Evolutionary conservation across 2,888 invertebrate genomes (phyloP).

Genomic region (Caenorhabditis sinica): DNA sequence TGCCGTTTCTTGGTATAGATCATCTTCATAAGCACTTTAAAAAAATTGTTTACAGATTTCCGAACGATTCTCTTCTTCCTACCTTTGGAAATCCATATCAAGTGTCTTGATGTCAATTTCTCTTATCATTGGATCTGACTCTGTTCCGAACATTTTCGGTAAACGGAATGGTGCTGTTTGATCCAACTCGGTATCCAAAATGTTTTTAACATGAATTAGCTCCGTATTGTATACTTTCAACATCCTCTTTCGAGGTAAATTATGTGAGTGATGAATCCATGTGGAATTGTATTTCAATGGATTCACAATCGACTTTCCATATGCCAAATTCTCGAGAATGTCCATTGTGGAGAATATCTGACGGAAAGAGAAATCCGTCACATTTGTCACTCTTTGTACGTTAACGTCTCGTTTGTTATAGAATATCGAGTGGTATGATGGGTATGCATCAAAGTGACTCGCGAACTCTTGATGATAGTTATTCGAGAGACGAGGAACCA

Average conservation of each 20-base stretch:
- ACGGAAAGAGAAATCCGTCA: slow-evolving; percentile 6
- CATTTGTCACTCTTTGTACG: slow-evolving; percentile 6
- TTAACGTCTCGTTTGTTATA: slow-evolving; percentile 50
- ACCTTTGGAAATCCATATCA: slow-evolving; percentile 49
- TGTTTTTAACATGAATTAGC: slow-evolving; percentile 39
- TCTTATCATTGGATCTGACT: slow-evolving; percentile 32
- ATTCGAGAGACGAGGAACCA: slow-evolving; percentile 58
- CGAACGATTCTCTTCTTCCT: slow-evolving; percentile 19
- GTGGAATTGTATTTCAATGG: slow-evolving; percentile 50
- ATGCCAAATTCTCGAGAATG: slow-evolving; percentile 34
- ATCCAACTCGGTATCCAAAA: slow-evolving; percentile 30
- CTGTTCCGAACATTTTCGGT: slow-evolving; percentile 40
- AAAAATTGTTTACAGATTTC: background rate
- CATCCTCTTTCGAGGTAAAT: slow-evolving; percentile 11
- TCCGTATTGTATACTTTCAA: slow-evolving; percentile 31
- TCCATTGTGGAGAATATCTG: slow-evolving; percentile 40
- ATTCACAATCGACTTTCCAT: slow-evolving; percentile 52
- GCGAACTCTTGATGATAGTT: slow-evolving; percentile 67
- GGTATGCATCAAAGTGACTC: background rate
- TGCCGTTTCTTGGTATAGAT: background rate
- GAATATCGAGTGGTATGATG: slow-evolving; percentile 3
- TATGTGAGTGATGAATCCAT: slow-evolving; percentile 51
- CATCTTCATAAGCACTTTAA: slow-evolving; percentile 25
- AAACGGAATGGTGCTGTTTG: slow-evolving; percentile 7
- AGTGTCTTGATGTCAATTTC: slow-evolving; percentile 40